Evolutionary conservation across 2,113 vertebrate species (phyloP), one percentile per base, ranked within the genome.

Genomic region (Morone chrysops): DNA sequence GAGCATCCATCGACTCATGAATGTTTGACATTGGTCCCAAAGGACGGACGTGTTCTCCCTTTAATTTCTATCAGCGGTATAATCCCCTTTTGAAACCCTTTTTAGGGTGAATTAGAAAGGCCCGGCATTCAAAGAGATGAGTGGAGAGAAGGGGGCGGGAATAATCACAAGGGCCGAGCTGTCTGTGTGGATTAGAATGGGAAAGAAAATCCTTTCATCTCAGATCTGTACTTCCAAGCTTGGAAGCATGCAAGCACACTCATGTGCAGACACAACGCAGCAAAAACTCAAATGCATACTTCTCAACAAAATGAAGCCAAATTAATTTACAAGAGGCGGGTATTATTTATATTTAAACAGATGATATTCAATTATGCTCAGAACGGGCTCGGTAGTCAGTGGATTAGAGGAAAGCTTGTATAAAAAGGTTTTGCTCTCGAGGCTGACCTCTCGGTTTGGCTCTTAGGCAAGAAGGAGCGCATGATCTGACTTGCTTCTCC

Each of bases 171-270:
- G 92, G 90, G 94, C 86, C 94, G 90, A 38, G 92, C 92, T 94
- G 94, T 92, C 94, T 94, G 89, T 88, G 89, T 87, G 90, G 92
- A 95, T 96, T 94, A 95, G 92, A 94, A 94, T 81, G 85, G 92
- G 70, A 92, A 91, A 93, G 89, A 93, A 91, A 92, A 94, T 89
- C 94, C 95, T 95, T 95, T 95, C 94, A 95, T 95, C 93, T 93
- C 90, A 91, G 87, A 89, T 89, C 88, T 90, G 83, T 81, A 92
- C 90, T 94, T 92, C 87, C 79, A 85, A 86, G 82, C 84, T 84
- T 70, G 66, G 85, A 88, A 91, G 82, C 80, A 83, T n/a, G 83
- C 63, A 65, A 50, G 70, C 89, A 74, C 81, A 22, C 86, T 13
- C 68, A 56, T 36, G 74, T 75, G 67, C 61, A 56, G 65, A 75